Percentiles rank a stretch among this genome's conserved stretches.
phyloP scores from a whole-genome alignment of 37 sponge, comb jelly and placozoan genomes.

The Cliona cf. orientalis region DNA sequence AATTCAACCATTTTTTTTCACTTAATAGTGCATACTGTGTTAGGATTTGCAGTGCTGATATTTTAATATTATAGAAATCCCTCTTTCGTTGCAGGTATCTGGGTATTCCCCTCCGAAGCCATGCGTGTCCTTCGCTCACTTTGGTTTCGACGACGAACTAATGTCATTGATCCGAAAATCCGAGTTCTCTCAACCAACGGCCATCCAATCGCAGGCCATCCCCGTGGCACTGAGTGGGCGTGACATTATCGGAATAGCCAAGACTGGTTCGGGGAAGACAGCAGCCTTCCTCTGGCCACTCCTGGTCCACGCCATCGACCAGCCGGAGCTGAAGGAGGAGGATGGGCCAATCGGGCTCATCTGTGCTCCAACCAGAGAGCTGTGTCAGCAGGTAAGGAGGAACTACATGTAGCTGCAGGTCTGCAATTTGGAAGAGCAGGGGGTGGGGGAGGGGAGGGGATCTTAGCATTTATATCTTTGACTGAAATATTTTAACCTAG shows the following conservation, averaged over 20 bases:
- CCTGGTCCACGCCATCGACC: conserved; percentile 91
- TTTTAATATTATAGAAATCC: background rate
- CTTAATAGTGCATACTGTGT: too few species aligned
- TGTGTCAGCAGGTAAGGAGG: conserved; percentile 98
- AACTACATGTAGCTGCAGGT: too few species aligned
- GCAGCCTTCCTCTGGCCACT: conserved; percentile 92
- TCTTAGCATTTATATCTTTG: too few species aligned
- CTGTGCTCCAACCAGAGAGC: conserved; percentile 97
- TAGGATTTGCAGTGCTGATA: too few species aligned
- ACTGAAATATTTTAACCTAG: too few species aligned
- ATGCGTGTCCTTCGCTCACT: conserved; percentile 94
- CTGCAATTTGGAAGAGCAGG: too few species aligned
- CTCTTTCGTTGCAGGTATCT: conserved; percentile 42
- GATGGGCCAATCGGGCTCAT: conserved; percentile 98
- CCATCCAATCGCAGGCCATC: conserved; percentile 94
- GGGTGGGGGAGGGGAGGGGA: too few species aligned
- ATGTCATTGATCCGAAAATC: conserved; percentile 82
- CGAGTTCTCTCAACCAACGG: conserved; percentile 91
- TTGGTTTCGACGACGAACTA: conserved; percentile 82
- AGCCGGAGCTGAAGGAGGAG: conserved; percentile 89
- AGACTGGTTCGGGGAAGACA: conserved; percentile 99
- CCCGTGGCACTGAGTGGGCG: conserved; percentile 87
- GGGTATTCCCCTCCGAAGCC: conserved; percentile 86
- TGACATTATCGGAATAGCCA: conserved; percentile 96
- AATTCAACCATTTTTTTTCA: too few species aligned